Evolutionary conservation across 2,888 invertebrate species (phyloP), one percentile per base, ranked within the genome.

Genomic region (Iselma pallidipennis): DNA sequence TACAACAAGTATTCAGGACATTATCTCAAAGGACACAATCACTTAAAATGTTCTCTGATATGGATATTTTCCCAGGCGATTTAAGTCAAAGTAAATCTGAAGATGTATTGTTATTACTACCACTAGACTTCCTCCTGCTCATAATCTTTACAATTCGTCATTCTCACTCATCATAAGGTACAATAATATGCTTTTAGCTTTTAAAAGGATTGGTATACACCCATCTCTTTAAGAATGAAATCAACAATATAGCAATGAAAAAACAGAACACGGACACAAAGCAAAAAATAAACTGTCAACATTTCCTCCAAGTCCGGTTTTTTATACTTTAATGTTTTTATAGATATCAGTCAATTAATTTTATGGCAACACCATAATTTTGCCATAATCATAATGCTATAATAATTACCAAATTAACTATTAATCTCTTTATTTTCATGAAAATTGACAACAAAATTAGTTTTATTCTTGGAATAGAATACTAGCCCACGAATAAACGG

Each of bases 91-190:
- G 60, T 56, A 70, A 72, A 72, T 66, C 71, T 67, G 61, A 56
- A 66, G 68, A 73, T 70, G 68, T 68, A 71, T 71, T 70, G 67
- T 71, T 72, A 72, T 71, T 70, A 68, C n/a, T n/a, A n/a, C 68
- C 50, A 57, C 50, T 29, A 12, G 29, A 29, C 55, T 56, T 63
- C 37, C 57, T n/a, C 50, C 45, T 55, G 55, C 62, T 63, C 63
- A 67, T 67, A 69, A 69, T 70, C 70, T 66, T 37, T 28, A 50
- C 68, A 59, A 70, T 72, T 66, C 69, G 66, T 73, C 71, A 70
- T 70, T 62, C 65, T 64, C 61, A 42, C 65, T 60, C 63, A 58
- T 49, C 66, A 57, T 50, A 56, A 52, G 52, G 57, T 61, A 62
- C 68, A 61, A 68, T 67, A 62, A 65, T 62, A 66, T 55, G 65